Percentiles rank a stretch among this genome's conserved stretches.
phyloP scores from a whole-genome alignment of 1,140 invertebrate genomes.

The Oncopeltus fasciatus region DNA sequence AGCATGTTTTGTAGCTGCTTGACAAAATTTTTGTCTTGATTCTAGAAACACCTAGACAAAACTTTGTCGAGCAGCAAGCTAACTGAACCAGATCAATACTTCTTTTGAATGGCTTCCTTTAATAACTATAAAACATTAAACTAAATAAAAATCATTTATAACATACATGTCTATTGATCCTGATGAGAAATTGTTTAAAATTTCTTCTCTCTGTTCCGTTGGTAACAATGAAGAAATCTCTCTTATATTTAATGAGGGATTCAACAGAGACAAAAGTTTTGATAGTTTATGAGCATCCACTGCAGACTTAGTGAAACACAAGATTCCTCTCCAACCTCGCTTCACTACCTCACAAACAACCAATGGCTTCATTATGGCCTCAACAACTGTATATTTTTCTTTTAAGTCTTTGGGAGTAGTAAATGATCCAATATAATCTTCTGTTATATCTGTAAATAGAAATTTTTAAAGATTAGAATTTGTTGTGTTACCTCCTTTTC shows the following conservation, averaged over 20 bases:
- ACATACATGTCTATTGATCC: slow-evolving; percentile 26
- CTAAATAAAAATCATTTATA: too few species aligned
- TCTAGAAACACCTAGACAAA: too few species aligned
- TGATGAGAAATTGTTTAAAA: slow-evolving; percentile 17
- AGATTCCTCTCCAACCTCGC: slow-evolving; percentile 51
- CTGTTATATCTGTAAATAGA: neutral
- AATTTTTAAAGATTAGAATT: too few species aligned
- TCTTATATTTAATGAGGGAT: slow-evolving; percentile 11
- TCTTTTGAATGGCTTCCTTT: too few species aligned
- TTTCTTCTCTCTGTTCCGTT: neutral
- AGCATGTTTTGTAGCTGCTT: too few species aligned
- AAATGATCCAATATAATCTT: slow-evolving; percentile 18
- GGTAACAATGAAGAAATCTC: slow-evolving; percentile 19
- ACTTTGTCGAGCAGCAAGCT: too few species aligned
- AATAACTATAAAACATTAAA: too few species aligned
- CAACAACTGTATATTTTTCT: slow-evolving; percentile 57
- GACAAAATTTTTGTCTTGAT: too few species aligned
- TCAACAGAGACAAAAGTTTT: slow-evolving; percentile 44
- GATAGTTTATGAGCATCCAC: slow-evolving; percentile 57
- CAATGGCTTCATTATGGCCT: slow-evolving; percentile 63
- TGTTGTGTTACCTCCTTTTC: too few species aligned
- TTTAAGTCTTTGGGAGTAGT: slow-evolving; percentile 62
- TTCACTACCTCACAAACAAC: slow-evolving; percentile 59
- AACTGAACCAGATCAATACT: too few species aligned
- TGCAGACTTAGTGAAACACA: slow-evolving; percentile 80